A percentile compares a stretch with the other conserved stretches of the same genome.
These are phyloP conservation scores for Lerema accius DNA, from an alignment of 1,140 invertebrate genomes.

Conservation along the genomic window DNA sequence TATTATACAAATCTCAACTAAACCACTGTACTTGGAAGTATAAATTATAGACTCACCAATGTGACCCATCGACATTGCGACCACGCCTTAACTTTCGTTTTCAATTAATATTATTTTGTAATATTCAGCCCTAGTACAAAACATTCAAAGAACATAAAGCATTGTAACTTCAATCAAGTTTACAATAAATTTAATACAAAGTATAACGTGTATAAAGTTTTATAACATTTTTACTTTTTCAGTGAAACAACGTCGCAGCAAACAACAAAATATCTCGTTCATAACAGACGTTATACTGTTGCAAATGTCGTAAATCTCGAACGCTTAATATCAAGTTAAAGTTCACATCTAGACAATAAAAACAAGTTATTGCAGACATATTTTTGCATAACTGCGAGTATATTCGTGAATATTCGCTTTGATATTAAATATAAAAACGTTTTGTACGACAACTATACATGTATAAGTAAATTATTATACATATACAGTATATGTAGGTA, in stretches of 20 bases:
- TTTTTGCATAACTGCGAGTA: neutral
- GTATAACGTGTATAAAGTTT: neutral
- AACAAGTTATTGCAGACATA: slow-evolving; percentile 8
- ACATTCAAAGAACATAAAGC: no score
- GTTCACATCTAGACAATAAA: slow-evolving; percentile 15
- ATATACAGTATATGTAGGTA: no score
- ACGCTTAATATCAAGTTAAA: slow-evolving; percentile 23
- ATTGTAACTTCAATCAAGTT: no score
- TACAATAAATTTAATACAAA: neutral
- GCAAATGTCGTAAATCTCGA: slow-evolving; percentile 4
- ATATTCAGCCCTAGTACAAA: no score
- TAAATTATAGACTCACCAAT: no score
- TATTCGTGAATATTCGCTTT: neutral
- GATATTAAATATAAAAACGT: neutral
- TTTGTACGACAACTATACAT: neutral
- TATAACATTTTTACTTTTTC: neutral
- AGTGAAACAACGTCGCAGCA: neutral
- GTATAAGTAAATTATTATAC: no score
- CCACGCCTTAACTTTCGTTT: no score
- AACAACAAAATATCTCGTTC: slow-evolving; percentile 8
- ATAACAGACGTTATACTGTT: slow-evolving; percentile 1
- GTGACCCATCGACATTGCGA: no score
- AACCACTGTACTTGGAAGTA: no score
- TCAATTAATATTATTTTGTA: no score
- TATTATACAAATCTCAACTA: no score